phyloP scores from a whole-genome alignment of 2,797 vertebrate species.

The Lepus townsendii region DNA sequence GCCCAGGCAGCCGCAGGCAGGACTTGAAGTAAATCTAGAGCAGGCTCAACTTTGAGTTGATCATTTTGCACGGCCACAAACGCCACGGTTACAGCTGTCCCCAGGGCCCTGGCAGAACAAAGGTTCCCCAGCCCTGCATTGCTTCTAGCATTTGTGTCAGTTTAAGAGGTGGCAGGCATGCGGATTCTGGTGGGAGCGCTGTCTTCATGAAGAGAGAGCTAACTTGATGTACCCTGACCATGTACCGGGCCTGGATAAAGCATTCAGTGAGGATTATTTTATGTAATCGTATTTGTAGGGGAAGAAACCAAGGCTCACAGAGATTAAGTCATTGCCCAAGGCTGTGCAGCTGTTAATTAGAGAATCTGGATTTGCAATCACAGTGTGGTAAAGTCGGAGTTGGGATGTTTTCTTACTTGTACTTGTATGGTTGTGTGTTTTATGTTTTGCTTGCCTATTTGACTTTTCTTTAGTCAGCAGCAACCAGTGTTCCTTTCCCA shows the following conservation, averaged over 20 bases:
- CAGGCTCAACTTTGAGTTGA: too few species aligned
- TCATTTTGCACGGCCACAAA: too few species aligned
- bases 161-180: not conserved
- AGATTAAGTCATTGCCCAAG: not conserved
- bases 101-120: too few species aligned
- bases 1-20: too few species aligned
- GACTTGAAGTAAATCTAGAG: too few species aligned
- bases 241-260: not conserved
- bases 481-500: not conserved
- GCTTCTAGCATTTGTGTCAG: slow-evolving; percentile 1
- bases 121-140: too few species aligned
- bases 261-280: not conserved
- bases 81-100: too few species aligned
- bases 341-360: slow-evolving; percentile 30
- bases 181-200: too few species aligned
- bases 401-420: slow-evolving; percentile 28
- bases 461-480: slow-evolving; percentile 55
- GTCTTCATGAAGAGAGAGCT: slow-evolving; percentile 1
- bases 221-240: not conserved
- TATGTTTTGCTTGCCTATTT: slow-evolving; percentile 3
- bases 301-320: not conserved
- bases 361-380: slow-evolving; percentile 27
- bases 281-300: slow-evolving; percentile 11
- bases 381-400: slow-evolving; percentile 47
- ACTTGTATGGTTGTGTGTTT: not conserved